Base-by-base conservation (phyloP, 2,113 vertebrate genomes). In the Oncorhynchus tshawytscha region DNA sequence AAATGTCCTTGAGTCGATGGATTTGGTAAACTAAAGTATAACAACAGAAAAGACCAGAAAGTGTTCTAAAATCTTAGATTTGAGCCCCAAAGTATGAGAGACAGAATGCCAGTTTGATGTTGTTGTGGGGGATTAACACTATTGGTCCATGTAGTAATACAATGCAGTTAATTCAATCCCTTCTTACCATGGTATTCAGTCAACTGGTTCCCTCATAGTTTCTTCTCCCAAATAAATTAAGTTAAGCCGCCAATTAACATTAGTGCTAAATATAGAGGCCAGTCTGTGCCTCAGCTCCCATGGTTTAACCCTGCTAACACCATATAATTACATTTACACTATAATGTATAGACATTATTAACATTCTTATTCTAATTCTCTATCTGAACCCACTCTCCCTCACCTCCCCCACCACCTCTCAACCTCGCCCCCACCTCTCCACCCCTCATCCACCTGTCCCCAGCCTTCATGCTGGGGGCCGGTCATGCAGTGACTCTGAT, bases 401-500 rank as follows among this genome's bases (percentile, higher is more conserved):
- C 31, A 34, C 31, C 31, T 7, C 31, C 27, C 71, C 71, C 74
- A 82, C 83, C 81, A 85, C 31, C 5, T 34, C 31, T 34, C 31
- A 5, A 8, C 39, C 45, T 2, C 3, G 24, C 39, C 25, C 48
- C 51, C 70, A 5, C 31, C 31, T 34, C 31, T 34, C n/a, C 62
- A 2, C 29, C 29, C 60, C 6, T 59, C 7, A 67, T 39, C 69
- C 31, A 11, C 64, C 18, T 51, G 25, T 49, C 15, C 75, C 18
- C 80, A 90, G 27, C 27, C 27, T 27, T 27, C 27, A 27, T 27
- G 27, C 27, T 27, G 3, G 87, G 83, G 27, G 11, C 20, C 69
- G 57, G 71, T 93, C 81, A n/a, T 88, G 90, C 85, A 84, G 54
- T 0, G 93, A 94, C 27, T 29, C 88, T 0, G 96, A 97, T 29